Evolutionary conservation across 2,113 vertebrate genomes (phyloP), one percentile per base, ranked within the genome.

Genomic region (Larimichthys crocea): DNA sequence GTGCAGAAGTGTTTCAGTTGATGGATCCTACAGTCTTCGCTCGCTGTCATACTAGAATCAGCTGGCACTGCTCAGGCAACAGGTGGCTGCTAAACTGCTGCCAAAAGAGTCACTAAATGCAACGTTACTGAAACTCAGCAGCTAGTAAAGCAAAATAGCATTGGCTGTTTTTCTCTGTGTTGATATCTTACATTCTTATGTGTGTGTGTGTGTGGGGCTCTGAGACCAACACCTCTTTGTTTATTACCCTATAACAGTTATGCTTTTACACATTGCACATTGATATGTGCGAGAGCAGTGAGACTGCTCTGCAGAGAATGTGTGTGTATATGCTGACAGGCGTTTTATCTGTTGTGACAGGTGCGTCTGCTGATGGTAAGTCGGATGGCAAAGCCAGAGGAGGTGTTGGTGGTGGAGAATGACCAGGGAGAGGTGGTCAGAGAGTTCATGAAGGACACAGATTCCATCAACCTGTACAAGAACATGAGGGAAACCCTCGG

Each of bases 361-460:
- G 98, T 99, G 68, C 98, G 98, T 74, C 94, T 99, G 89, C 94
- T 99, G 68, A 99, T 99, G 98, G 98, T 99, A 17, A 99, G 98
- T 90, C 96, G 98, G 20, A 99, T 99, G 98, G 98, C 98, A 73
- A 99, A 99, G 84, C 98, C 98, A 3, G 98, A 99, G 88, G 98
- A 99, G 89, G 98, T 99, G 15, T 92, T 99, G 86, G 98, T 99
- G 85, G 98, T 99, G 92, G 98, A 99, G 94, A 99, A 99, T 26
- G 98, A 99, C 91, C 98, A 99, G 91, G 98, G 98, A 46, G 98
- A 99, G 92, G 98, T 99, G 82, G 98, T 99, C 60, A 93, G 98
- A 83, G 98, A 99, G 92, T 99, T 99, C 91, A 99, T 99, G 98
- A 99, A 99, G 95, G 98, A 99, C 91, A 99, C 98, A 0, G 98